Evolutionary conservation across 2,888 invertebrate species (phyloP), one percentile per base, ranked within the genome.

Genomic region (Melinopterus prodromus): DNA sequence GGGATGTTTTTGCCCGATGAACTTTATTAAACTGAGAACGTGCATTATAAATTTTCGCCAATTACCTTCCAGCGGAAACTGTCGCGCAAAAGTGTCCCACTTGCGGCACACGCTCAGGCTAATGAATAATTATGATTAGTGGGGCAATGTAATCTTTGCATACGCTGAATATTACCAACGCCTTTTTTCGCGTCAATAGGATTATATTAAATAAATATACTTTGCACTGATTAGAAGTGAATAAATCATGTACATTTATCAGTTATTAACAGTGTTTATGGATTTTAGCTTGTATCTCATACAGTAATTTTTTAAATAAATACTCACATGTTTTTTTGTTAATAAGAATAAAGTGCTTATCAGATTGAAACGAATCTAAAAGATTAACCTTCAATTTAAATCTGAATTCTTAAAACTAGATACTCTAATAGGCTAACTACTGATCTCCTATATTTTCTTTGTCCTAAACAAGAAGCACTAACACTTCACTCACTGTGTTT

Each of bases 21-120:
- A 53, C 53, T 53, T 53, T 53, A 53, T 53, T 53, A 53, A 53
- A 53, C 53, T 53, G 53, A 53, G 53, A 53, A 53, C 53, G 53
- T 53, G 53, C 53, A 53, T 53, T 53, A 53, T 53, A 53, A 53
- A 53, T 53, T 53, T 53, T 12, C 53, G 12, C 53, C 53, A 53
- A 53, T 53, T 53, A 53, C 53, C 12, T 53, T 53, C 53, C 53
- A 53, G 12, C 9, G 53, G 53, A 53, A 53, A 53, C 2, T 12
- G 53, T 53, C 53, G 53, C 53, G 53, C 12, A 53, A 53, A 7
- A 53, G 53, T 53, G 53, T 1, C 2, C 12, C 12, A 12, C 53
- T 53, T 53, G 53, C 53, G 53, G 53, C 12, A 7, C 53, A 1
- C 7, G 53, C 7, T 6, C 53, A 6, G 53, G 0, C 53, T 53